Base-by-base conservation (phyloP, 1,140 invertebrate genomes). In the Aricia agestis region DNA sequence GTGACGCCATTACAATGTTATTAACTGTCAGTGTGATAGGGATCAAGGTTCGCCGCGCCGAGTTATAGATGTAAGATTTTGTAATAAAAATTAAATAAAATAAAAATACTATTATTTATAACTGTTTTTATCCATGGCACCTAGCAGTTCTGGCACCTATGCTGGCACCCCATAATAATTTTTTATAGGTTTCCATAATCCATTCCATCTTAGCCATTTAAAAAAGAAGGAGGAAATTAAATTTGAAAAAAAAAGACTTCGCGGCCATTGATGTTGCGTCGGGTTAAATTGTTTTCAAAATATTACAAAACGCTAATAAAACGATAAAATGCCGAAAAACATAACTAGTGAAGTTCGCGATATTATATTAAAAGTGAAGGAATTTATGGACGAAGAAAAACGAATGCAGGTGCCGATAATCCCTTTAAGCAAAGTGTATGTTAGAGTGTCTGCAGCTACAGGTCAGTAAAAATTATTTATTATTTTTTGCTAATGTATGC, bases 311-410 rank as follows among this genome's bases (percentile, higher is more conserved):
- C 10, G 45, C 9, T 1, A 9, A 13, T 52, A 42, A 31, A n/a
- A 25, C n/a, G 18, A 66, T 42, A 78, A 75, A 61, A 90, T 90
- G 87, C 89, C 89, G 69, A 91, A 89, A 79, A 91, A 91, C 76
- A 89, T 91, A 71, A 91, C 87, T n/a, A 87, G 71, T 78, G 89
- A 91, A 79, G 89, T 91, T 19, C 85, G 89, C 58, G 89, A 91
- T 42, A 87, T 91, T 75, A 91, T 91, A 74, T 79, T 91, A 70
- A 88, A 87, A 79, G 89, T 91, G 9, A 91, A 91, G 75, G 89
- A 91, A 66, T 91, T 91, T 78, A 91, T 91, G 89, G 89, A 91
- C 67, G 87, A 89, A 74, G 89, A 91, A 52, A 91, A 91, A 75
- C 81, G 87, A 18, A 91, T 91, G 89, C 87, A 91, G 83, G 86